These are phyloP conservation scores for Hydractinia symbiolongicarpus DNA, from an alignment of 30 jellyfish, hydroid and myxozoan genomes.

Conservation along the genomic window DNA sequence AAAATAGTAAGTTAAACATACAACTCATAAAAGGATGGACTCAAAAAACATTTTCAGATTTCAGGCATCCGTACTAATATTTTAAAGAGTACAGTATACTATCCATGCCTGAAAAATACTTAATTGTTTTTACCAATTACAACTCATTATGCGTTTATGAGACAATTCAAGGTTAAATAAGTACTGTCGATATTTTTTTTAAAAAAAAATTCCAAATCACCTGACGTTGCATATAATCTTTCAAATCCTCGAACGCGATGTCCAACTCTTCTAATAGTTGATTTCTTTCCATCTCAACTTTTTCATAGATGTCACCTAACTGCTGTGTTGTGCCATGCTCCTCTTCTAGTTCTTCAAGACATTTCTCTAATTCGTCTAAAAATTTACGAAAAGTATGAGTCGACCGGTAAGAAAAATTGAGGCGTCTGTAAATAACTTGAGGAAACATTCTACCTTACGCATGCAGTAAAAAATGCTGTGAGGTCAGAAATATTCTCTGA, in stretches of 20 bases:
- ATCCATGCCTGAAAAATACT: no score
- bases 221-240: slow-evolving; percentile 68
- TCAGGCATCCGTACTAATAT: no score
- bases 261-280: slow-evolving; percentile 74
- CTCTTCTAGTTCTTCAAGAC: slow-evolving; percentile 70
- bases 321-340: slow-evolving; percentile 49
- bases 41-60: no score
- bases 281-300: slow-evolving; percentile 76
- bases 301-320: slow-evolving; percentile 52
- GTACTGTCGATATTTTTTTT: no score
- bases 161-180: no score
- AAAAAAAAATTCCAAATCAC: neutral
- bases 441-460: neutral
- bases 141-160: no score
- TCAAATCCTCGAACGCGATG: slow-evolving; percentile 71
- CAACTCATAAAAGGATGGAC: neutral
- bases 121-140: no score
- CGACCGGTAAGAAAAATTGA: neutral
- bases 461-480: neutral
- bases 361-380: slow-evolving; percentile 69
- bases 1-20: neutral
- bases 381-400: neutral
- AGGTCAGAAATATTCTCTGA: neutral
- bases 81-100: no score
- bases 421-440: neutral